phyloP scores from a whole-genome alignment of 2,113 vertebrate genomes.

The Colinus virginianus region DNA sequence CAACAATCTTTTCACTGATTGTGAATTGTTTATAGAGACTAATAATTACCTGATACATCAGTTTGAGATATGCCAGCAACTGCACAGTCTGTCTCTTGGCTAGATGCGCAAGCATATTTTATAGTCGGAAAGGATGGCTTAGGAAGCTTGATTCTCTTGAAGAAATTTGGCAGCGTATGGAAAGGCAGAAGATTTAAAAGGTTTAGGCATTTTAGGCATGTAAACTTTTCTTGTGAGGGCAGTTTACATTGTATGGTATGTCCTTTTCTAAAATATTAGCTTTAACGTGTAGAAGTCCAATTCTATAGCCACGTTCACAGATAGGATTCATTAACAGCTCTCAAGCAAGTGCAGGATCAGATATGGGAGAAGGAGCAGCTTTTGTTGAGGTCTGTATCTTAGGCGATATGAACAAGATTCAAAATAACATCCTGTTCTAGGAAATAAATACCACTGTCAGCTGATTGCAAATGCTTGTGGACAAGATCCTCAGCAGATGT shows the following conservation, averaged over 20 bases:
- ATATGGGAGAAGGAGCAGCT: background rate
- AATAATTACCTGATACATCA: conserved; percentile 9
- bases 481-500: conserved; percentile 21
- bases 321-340: background rate
- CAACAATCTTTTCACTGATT: conserved; percentile 17
- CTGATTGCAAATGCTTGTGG: conserved; percentile 5
- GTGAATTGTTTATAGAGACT: conserved; percentile 33
- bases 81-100: background rate
- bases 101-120: background rate
- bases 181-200: conserved; percentile 26
- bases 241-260: conserved; percentile 7
- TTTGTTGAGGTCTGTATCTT: background rate
- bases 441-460: background rate
- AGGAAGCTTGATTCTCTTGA: background rate
- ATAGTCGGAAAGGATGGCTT: background rate
- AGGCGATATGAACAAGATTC: background rate
- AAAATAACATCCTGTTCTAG: background rate
- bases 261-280: background rate
- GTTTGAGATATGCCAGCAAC: background rate
- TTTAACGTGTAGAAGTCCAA: background rate
- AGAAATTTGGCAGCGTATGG: background rate
- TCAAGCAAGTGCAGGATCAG: background rate
- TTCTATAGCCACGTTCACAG: background rate
- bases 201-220: background rate
- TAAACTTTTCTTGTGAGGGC: conserved; percentile 44